Conservation (phyloP, 1,140 invertebrate species). For the Pemphigus obesinymphae region DNA sequence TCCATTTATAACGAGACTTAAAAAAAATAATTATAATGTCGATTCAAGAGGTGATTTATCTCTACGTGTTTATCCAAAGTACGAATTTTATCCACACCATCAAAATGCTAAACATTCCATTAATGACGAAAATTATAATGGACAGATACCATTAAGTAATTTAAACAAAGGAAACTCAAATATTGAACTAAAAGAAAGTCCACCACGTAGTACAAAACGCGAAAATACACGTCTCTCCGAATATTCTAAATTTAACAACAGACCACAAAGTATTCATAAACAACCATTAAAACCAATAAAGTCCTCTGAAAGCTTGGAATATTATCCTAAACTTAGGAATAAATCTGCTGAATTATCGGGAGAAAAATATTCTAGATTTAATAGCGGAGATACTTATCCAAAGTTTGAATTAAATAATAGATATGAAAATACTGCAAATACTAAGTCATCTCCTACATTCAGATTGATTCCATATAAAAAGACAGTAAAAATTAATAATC, state of each 20-base stretch:
- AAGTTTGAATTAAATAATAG: conserved; percentile 4
- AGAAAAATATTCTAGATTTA: background rate
- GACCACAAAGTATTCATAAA: background rate
- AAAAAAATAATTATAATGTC: conserved; percentile 1
- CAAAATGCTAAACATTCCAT: background rate
- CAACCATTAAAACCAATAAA: background rate
- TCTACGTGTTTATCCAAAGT: conserved; percentile 13
- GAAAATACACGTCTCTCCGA: background rate
- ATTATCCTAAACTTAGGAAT: background rate
- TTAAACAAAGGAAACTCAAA: background rate
- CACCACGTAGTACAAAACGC: background rate
- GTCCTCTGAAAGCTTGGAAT: background rate
- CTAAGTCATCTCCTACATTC: background rate
- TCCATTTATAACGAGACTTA: conserved; percentile 15
- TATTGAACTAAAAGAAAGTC: background rate
- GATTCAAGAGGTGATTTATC: background rate
- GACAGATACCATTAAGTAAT: background rate
- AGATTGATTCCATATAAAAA: conserved; percentile 21
- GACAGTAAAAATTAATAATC: conserved; percentile 1
- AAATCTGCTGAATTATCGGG: background rate
- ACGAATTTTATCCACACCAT: background rate
- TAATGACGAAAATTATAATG: background rate
- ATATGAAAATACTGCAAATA: background rate
- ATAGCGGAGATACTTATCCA: background rate
- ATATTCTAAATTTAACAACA: conserved; percentile 2